Evolutionary conservation across 2,888 invertebrate species (phyloP), one percentile per base, ranked within the genome.

Genomic region (Pegoplata infirma): DNA sequence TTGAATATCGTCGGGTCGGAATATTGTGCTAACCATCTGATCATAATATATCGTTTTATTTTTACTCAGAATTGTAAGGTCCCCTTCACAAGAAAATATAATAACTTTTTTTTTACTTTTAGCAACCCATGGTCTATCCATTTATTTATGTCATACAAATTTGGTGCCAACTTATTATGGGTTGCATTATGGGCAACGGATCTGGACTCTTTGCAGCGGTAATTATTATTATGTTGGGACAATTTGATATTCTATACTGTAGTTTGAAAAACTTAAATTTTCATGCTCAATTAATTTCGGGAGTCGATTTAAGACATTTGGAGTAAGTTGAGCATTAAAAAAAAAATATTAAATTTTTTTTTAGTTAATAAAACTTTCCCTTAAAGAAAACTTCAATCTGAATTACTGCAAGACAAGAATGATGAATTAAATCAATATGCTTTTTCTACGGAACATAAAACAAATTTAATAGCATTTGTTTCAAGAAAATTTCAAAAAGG

Each of bases 231-330:
- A 82, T 88, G 56, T 78, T 88, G 47, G 87, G 85, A 0, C 88
- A 89, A 61, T 88, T 84, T 47, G 89, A 89, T 78, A 85, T 89
- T 21, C 85, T 89, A 23, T 89, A 84, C 71, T 89, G 89, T 51
- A 89, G 89, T 61, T 83, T 89, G 1, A 89, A 89, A 81, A 89
- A 89, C 81, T 64, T 89, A 32, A 83, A 85, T 28, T 82, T 82
- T 28, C 85, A 88, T 71, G 85, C 86, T 2, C 78, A 81, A 44
- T 47, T 88, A 3, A 16, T 85, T 7, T 64, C 83, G 0, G 85
- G 86, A 61, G 68, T 23, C 40, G 74, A 79, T 19, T 10, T 82
- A 1, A 21, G 49, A 5, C 49, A 64, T 0, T 51, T 88, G 12
- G 12, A 83, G 88, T 88, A 53, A 77, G 83, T 82, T 1, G 14